phyloP scores from a whole-genome alignment of 1,140 invertebrate species.

The Panagrolaimus sp. region DNA sequence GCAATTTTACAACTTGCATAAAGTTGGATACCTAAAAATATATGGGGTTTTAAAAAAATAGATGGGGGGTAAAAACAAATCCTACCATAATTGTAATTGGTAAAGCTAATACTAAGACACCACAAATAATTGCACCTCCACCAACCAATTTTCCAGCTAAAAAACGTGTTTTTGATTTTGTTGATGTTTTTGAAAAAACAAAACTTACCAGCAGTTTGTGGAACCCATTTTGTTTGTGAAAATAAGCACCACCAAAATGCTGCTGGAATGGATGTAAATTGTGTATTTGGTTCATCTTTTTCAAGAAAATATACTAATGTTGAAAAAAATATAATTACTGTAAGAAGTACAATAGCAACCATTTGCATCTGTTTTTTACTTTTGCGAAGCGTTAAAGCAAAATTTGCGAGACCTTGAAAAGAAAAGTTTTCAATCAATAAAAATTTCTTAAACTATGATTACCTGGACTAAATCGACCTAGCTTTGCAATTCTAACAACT shows the following conservation, averaged over 20 bases:
- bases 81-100: conserved; percentile 54
- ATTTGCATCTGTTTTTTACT: conserved; percentile 60
- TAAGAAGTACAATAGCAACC: conserved; percentile 56
- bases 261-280: conserved; percentile 59
- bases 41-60: conserved; percentile 1
- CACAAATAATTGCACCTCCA: conserved; percentile 53
- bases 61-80: background rate
- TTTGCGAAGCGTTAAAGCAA: conserved; percentile 62
- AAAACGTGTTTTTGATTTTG: conserved; percentile 13
- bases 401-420: conserved; percentile 53
- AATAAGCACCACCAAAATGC: conserved; percentile 59
- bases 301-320: conserved; percentile 61
- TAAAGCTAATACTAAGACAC: conserved; percentile 55
- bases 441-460: background rate
- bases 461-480: conserved; percentile 55
- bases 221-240: conserved; percentile 47
- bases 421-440: background rate
- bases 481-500: conserved; percentile 57
- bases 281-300: conserved; percentile 57
- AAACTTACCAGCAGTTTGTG: conserved; percentile 48
- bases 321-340: conserved; percentile 60
- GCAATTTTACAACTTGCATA: conserved; percentile 57
- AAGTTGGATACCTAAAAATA: conserved; percentile 56
- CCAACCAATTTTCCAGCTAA: conserved; percentile 56
- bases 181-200: conserved; percentile 1